A percentile compares a stretch with the other conserved stretches of the same genome.
Evolutionary conservation across 1,140 invertebrate species (phyloP).

Genomic region (Zaprionus tsacasi): DNA sequence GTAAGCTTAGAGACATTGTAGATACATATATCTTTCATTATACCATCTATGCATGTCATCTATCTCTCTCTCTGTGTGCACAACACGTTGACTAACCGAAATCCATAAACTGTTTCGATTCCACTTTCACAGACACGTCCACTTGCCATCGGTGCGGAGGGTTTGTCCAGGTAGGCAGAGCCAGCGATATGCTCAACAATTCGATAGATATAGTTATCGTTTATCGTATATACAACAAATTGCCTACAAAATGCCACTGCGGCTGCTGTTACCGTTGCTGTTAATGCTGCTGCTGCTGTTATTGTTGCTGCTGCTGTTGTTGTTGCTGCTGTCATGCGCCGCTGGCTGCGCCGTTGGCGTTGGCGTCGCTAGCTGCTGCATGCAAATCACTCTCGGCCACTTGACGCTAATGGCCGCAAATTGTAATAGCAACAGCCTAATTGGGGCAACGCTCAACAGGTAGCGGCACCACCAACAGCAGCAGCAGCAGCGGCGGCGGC

Average conservation of each 20-base stretch:
- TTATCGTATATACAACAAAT: conserved; percentile 60
- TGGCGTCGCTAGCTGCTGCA: conserved; percentile 50
- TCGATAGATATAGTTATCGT: conserved; percentile 26
- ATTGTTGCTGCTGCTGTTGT: conserved; percentile 29
- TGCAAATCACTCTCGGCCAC: conserved; percentile 74
- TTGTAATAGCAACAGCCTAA: conserved; percentile 69
- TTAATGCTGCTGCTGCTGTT: conserved; percentile 33
- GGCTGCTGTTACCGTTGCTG: conserved; percentile 29
- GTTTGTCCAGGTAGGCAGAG: conserved; percentile 81
- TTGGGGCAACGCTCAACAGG: conserved; percentile 65
- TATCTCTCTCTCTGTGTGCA: conserved; percentile 37
- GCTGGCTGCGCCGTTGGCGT: conserved; percentile 33
- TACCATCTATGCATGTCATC: conserved; percentile 1
- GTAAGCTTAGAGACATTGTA: conserved; percentile 80
- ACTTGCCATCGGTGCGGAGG: conserved; percentile 85
- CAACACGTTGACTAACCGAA: conserved; percentile 84
- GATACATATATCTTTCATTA: neutral
- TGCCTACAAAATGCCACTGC: conserved; percentile 58
- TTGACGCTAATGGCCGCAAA: conserved; percentile 81
- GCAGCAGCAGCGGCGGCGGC: conserved; percentile 40
- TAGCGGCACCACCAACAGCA: conserved; percentile 50
- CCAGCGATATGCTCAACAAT: conserved; percentile 5
- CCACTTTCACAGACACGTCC: conserved; percentile 86
- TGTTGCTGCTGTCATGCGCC: conserved; percentile 59
- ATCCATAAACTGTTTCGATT: conserved; percentile 84